Base-by-base conservation (phyloP, 2,113 vertebrate species). In the Isurus oxyrinchus region DNA sequence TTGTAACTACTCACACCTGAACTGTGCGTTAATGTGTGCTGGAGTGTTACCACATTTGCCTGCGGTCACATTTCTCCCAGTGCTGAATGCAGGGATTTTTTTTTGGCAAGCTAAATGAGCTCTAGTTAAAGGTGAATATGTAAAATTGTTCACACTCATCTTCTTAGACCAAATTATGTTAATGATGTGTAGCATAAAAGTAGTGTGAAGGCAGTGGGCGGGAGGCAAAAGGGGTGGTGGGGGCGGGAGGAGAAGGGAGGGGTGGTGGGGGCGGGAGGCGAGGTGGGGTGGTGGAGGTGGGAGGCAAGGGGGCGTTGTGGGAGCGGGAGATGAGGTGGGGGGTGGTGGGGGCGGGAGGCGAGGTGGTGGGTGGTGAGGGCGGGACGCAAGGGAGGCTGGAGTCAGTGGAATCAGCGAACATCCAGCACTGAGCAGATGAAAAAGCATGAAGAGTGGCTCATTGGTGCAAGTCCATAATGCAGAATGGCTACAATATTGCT, bases 1-100 rank as follows among this genome's bases (percentile, higher is more conserved):
- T 21, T 94, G 35, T 66, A 66, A 94, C 90, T 94, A 23, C 59
- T 94, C 90, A 94, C 59, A 94, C 90, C 61, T 40, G n/a, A 49
- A 63, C 6, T 61, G 59, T 40, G 90, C 2, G 35, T 8, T 94
- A n/a, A 94, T 21, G n/a, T 35, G 40, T 49, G 44, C 84, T 2
- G 84, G 84, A 87, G 44, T 44, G 49, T 90, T 90, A 90, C 87
- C 87, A 57, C 53, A 90, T 57, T 40, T 93, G 57, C 14, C 88
- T 35, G 88, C 55, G 0, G 31, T 61, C 14, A 25, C 35, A 40
- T 94, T 66, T 63, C 59, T 91, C 55, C 55, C 88, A 14, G 40
- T 16, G 14, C 88, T 35, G 88, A 91, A 91, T 6, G 55, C 13
- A 57, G 11, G 0, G 13, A 2, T 31, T n/a, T 40, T 40, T 6